Percentiles rank a stretch among this genome's conserved stretches.
Conservation (phyloP, 2,113 vertebrate genomes). For the Macrotus californicus region DNA sequence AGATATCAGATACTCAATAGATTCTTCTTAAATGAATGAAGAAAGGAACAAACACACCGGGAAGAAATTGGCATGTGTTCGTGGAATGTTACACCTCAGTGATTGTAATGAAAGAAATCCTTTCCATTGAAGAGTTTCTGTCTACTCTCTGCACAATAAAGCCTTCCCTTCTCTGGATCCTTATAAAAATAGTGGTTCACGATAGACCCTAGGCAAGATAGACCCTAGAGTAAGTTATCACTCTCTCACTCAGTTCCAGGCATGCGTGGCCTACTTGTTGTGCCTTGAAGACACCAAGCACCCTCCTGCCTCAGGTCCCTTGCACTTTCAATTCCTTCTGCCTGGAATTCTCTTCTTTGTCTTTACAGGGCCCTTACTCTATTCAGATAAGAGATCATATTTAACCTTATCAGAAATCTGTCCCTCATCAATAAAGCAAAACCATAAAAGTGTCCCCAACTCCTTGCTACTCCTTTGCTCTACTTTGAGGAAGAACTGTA, state of each 20-base stretch:
- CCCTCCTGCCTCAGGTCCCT: neutral
- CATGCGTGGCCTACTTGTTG: neutral
- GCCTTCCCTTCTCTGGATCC: neutral
- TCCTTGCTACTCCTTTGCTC: neutral
- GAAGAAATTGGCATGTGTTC: slow-evolving; percentile 47
- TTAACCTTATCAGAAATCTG: neutral
- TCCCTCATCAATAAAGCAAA: neutral
- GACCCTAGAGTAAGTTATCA: neutral
- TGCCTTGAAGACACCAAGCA: neutral
- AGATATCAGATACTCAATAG: slow-evolving; percentile 57
- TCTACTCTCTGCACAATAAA: neutral
- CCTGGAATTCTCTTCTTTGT: neutral
- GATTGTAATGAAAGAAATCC: slow-evolving; percentile 13
- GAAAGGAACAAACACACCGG: slow-evolving; percentile 48
- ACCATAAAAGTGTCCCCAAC: too few species aligned
- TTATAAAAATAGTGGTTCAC: neutral
- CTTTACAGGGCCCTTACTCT: neutral
- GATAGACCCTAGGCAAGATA: neutral
- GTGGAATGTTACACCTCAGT: slow-evolving; percentile 62
- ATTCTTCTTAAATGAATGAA: slow-evolving; percentile 57
- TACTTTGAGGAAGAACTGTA: neutral
- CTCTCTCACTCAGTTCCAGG: neutral
- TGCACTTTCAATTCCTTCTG: neutral
- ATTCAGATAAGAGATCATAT: neutral
- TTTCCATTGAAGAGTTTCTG: neutral